Base-by-base conservation (phyloP, 2,113 vertebrate species). In the Theropithecus gelada region DNA sequence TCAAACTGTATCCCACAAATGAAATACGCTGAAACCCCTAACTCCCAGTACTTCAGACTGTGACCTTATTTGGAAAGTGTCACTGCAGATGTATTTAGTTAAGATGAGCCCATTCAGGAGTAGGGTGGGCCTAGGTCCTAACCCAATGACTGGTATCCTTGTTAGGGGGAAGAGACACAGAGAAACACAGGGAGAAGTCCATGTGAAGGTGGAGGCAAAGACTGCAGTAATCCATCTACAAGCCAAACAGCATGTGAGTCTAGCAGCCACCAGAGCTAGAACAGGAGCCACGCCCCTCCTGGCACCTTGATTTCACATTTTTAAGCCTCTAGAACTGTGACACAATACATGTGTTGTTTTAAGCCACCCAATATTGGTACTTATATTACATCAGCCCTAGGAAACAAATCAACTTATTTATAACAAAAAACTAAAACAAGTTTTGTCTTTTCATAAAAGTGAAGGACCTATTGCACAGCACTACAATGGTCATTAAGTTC, bases 131-230 rank as follows among this genome's bases (percentile, higher is more conserved):
- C 17, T 0, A 2, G 38, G 30, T 3, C 12, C 70, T 55, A 25
- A 8, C 11, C 43, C 64, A 45, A 75, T 10, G 30, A 32, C n/a
- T 22, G 4, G 16, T 0, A 70, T 59, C 68, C 68, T 68, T 5
- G 32, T 1, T 5, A 25, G 55, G 16, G 23, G 6, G 45, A 76
- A 8, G 10, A 55, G 48, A 52, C 23, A 35, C 14, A 14, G 48
- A 27, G 27, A 66, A 14, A 32, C 9, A 57, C 38, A 52, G 45
- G 35, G 52, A 27, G n/a, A 35, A 16, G 0, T 11, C 32, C 20
- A 32, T 0, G 38, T 35, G 35, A 59, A n/a, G 3, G 1, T 0
- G 13, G 32, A 25, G 11, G 30, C 57, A n/a, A 59, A 76, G 17
- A 9, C 4, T 3, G 2, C 22, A 32, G n/a, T 27, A 48, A 40